Conservation (phyloP, 2,888 invertebrate species). For the Pterostichus madidus region DNA sequence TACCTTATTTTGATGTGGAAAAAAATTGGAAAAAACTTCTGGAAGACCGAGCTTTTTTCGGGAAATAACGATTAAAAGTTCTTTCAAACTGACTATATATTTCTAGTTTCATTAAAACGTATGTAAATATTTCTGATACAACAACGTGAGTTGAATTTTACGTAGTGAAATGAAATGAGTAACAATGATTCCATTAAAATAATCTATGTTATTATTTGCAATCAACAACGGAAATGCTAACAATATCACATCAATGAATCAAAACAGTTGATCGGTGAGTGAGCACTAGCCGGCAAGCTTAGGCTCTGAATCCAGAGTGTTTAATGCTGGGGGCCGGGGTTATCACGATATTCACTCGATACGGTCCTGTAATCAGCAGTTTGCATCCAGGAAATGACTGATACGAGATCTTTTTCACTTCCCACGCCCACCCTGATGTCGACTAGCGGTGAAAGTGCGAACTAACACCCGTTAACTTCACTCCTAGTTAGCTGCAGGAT, state of each 20-base stretch:
- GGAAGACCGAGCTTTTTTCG: too few relatives aligned
- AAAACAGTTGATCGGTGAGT: slow-evolving; percentile 9
- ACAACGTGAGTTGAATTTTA: too few relatives aligned
- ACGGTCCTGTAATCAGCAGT: slow-evolving; percentile 61
- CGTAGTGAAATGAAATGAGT: too few relatives aligned
- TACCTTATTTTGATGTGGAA: too few relatives aligned
- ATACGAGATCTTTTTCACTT: slow-evolving; percentile 64
- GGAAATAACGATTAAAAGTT: too few relatives aligned
- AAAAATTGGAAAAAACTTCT: too few relatives aligned
- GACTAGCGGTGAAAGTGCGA: slow-evolving; percentile 64
- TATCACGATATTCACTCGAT: slow-evolving; percentile 49
- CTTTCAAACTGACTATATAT: too few relatives aligned
- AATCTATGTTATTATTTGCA: slow-evolving; percentile 9
- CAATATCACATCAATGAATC: slow-evolving; percentile 22
- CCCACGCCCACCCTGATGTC: slow-evolving; percentile 63
- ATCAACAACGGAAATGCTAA: slow-evolving; percentile 28
- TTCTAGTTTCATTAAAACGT: too few relatives aligned
- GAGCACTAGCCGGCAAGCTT: background rate
- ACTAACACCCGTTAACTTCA: slow-evolving; percentile 49
- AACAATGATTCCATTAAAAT: slow-evolving; percentile 20
- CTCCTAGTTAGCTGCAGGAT: slow-evolving; percentile 10
- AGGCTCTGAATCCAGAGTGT: slow-evolving; percentile 3
- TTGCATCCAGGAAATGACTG: slow-evolving; percentile 64
- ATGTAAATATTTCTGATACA: too few relatives aligned
- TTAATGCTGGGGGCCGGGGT: slow-evolving; percentile 2